Evolutionary conservation across 2,113 vertebrate genomes (phyloP).

Genomic region (Mixornis gularis): DNA sequence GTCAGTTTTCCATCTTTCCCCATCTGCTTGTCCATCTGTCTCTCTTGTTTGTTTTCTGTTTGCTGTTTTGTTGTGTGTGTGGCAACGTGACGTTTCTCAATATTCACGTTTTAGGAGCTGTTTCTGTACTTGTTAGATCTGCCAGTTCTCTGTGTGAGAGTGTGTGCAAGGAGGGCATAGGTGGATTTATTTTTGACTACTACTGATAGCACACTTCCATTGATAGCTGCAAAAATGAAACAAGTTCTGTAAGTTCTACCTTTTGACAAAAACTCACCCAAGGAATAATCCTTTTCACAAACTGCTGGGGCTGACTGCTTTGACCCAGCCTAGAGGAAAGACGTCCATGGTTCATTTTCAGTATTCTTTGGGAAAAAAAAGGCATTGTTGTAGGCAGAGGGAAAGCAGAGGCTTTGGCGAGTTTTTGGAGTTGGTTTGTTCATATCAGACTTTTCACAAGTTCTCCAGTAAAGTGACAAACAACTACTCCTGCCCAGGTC

Average conservation of each 20-base stretch:
- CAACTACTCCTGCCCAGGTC: background rate
- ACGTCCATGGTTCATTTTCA: background rate
- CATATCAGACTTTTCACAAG: background rate
- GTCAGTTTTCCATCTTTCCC: constrained; percentile 22
- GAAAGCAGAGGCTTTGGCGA: background rate
- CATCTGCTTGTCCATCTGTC: constrained; percentile 38
- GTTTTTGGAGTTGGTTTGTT: background rate
- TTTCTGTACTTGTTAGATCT: background rate
- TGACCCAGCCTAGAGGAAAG: background rate
- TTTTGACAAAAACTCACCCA: background rate
- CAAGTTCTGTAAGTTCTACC: background rate
- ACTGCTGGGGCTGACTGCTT: background rate
- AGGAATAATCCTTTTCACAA: background rate
- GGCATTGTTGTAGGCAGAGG: background rate
- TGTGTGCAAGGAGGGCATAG: background rate
- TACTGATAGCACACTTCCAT: background rate
- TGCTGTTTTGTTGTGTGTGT: background rate
- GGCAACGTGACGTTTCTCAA: background rate
- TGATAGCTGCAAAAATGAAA: background rate
- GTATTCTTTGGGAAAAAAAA: background rate
- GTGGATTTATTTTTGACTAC: background rate
- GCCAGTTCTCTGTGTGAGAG: background rate
- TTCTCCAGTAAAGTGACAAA: background rate
- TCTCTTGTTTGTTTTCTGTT: constrained; percentile 33
- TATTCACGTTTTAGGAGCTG: background rate